These are phyloP conservation scores for Eumaeus atala DNA, from an alignment of 1,140 invertebrate species.

Conservation along the genomic window DNA sequence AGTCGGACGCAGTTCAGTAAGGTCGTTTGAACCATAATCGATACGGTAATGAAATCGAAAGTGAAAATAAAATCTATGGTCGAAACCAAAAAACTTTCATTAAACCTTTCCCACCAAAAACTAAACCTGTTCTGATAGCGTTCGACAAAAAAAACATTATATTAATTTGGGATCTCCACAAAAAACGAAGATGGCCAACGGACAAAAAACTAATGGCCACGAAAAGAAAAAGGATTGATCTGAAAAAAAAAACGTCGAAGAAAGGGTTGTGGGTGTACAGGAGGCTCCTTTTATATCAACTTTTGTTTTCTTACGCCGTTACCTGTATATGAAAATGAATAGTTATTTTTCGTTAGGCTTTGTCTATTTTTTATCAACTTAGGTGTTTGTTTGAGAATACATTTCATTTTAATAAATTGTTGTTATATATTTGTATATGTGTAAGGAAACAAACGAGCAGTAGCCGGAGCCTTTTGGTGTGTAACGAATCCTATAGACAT, in stretches of 20 bases:
- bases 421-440: too few relatives aligned
- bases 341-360: too few relatives aligned
- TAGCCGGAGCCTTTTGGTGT: too few relatives aligned
- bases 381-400: too few relatives aligned
- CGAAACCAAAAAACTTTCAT: conserved; percentile 62
- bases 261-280: conserved; percentile 63
- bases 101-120: conserved; percentile 57
- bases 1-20: too few relatives aligned
- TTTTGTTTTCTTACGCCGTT: neutral
- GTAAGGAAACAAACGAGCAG: too few relatives aligned
- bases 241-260: conserved; percentile 48
- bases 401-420: too few relatives aligned
- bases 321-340: too few relatives aligned
- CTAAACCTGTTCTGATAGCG: conserved; percentile 55
- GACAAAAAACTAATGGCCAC: conserved; percentile 66
- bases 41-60: conserved; percentile 51
- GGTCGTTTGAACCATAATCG: neutral
- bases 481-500: too few relatives aligned
- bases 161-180: conserved; percentile 72
- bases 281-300: conserved; percentile 31
- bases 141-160: conserved; percentile 60
- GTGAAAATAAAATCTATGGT: conserved; percentile 42
- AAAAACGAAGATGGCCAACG: conserved; percentile 65
- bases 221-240: conserved; percentile 63
- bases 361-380: too few relatives aligned